Conservation (phyloP, 2,113 vertebrate species). For the Ondatra zibethicus region DNA sequence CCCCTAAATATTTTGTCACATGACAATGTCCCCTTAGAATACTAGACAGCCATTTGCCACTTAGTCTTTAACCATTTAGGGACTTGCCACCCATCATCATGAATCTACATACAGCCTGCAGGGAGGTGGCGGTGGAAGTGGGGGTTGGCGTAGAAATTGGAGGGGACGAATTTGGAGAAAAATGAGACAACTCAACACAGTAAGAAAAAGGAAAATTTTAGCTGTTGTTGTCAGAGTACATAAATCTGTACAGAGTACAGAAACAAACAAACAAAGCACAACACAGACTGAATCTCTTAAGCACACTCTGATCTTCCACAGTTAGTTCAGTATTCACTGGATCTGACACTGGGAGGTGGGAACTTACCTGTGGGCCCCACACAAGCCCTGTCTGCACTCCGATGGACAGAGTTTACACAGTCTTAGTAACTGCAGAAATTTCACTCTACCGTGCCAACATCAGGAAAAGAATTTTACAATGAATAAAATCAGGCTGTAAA, state of each 20-base stretch:
- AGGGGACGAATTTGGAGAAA: neutral
- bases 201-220: neutral
- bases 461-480: neutral
- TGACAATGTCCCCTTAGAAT: slow-evolving; percentile 25
- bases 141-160: no score
- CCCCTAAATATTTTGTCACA: neutral
- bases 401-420: neutral
- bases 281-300: neutral
- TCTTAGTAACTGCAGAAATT: neutral
- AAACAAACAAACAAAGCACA: neutral
- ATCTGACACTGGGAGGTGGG: neutral
- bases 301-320: neutral
- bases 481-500: neutral
- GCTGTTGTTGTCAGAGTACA: neutral
- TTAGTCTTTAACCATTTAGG: neutral
- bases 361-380: neutral
- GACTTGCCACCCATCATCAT: neutral
- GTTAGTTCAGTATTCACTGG: neutral
- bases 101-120: neutral
- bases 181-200: neutral
- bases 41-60: neutral
- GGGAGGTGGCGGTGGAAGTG: no score
- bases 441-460: neutral
- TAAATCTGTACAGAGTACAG: neutral
- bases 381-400: neutral